Conservation (phyloP, 2,797 vertebrate species). For the Danio choprae region DNA sequence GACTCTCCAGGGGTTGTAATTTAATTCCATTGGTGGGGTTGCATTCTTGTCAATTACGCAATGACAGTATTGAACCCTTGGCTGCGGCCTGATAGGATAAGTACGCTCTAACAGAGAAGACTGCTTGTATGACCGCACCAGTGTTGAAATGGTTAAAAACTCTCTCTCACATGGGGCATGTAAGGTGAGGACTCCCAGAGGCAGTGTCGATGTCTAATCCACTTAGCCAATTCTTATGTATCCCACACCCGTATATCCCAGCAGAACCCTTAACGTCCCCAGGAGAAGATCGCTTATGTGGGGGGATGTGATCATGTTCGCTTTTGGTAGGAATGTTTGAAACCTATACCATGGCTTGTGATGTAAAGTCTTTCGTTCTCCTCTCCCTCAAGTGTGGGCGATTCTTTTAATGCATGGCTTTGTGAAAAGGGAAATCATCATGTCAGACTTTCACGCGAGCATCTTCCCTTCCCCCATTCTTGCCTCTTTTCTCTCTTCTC, state of each 20-base stretch:
- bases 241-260: conserved; percentile 31
- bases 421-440: conserved; percentile 9
- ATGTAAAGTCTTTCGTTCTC: conserved; percentile 24
- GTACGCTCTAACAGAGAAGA: conserved; percentile 8
- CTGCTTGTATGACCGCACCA: background rate
- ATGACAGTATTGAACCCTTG: conserved; percentile 24
- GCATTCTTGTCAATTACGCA: conserved; percentile 22
- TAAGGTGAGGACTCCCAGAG: conserved; percentile 29
- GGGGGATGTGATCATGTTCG: conserved; percentile 15
- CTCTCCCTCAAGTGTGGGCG: conserved; percentile 4
- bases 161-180: conserved; percentile 15
- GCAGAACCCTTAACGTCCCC: conserved; percentile 33
- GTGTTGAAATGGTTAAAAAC: background rate
- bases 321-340: conserved; percentile 14
- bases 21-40: conserved; percentile 37
- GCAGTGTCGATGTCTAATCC: conserved; percentile 42
- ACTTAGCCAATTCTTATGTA: conserved; percentile 22
- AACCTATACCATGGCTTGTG: conserved; percentile 23
- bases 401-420: background rate
- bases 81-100: conserved; percentile 1
- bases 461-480: conserved; percentile 5
- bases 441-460: background rate
- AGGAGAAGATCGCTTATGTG: conserved; percentile 11
- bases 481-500: conserved; percentile 4
- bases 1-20: conserved; percentile 29